Base-by-base conservation (phyloP, 2,797 vertebrate genomes). In the Coreius guichenoti region DNA sequence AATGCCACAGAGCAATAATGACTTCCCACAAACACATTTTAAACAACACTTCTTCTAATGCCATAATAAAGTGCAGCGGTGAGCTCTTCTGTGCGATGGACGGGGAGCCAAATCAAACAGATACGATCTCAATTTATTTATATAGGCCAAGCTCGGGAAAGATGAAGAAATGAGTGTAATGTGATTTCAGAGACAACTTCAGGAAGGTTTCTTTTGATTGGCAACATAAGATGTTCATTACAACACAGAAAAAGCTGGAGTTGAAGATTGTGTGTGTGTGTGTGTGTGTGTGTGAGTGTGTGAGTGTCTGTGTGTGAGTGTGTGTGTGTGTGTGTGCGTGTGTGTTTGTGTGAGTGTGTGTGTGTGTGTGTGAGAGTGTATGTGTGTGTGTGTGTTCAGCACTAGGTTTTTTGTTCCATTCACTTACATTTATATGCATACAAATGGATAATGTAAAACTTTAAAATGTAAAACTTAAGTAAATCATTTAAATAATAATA, bases 11-110 rank as follows among this genome's bases (percentile, higher is more conserved):
- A 90, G 93, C 90, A 93, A 94, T 94, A 95, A 94, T 90, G 90
- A 93, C 83, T 94, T 94, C 91, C 90, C 87, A 92, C 91, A 94
- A 94, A 94, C 92, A 94, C 91, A 90, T 93, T 91, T 93, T 93
- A 94, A 94, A 95, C 94, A 91, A 94, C 92, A 92, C 91, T 91
- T 85, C 92, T 93, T 86, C 70, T 65, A 70, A 89, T 91, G 87
- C 86, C 79, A 86, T 92, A 93, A 94, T 94, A 94, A 93, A 93
- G 91, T 89, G 87, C 61, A 86, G 69, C 91, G 56, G 74, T 87
- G 89, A 88, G 92, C 87, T 92, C 86, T 94, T 92, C 90, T 92
- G 92, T 92, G 91, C 49, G 76, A 72, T 33, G 90, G 91, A 93
- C 89, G 74, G 21, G 7, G 84, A 79, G 88, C 92, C 90, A 93